These are phyloP conservation scores for Lasiurus borealis DNA, from an alignment of 2,113 vertebrate genomes.

Conservation along the genomic window DNA sequence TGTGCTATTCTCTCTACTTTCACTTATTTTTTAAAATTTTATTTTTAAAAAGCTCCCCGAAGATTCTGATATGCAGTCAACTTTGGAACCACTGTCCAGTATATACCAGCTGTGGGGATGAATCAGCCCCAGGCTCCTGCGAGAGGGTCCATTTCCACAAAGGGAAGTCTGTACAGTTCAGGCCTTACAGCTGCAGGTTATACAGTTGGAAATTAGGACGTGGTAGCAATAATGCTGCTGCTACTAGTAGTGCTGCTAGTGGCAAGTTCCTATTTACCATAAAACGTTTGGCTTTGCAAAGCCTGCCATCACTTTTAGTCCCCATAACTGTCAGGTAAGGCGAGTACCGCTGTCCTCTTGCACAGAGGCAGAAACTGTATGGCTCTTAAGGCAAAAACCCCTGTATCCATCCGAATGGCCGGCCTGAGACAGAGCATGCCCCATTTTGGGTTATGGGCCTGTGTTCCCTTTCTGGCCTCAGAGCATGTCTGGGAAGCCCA, in stretches of 20 bases:
- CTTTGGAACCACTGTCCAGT: neutral
- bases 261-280: neutral
- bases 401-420: fast-evolving
- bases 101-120: neutral
- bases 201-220: neutral
- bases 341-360: fast-evolving
- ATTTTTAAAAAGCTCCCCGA: neutral
- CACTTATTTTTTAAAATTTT: neutral
- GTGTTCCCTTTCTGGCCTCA: neutral
- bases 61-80: neutral
- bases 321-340: neutral
- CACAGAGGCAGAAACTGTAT: neutral
- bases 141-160: neutral
- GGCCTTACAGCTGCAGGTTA: neutral
- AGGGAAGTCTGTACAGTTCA: neutral
- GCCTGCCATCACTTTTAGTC: fast-evolving
- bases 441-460: neutral
- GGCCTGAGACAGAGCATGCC: fast-evolving
- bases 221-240: neutral
- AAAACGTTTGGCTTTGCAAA: neutral
- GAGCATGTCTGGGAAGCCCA: neutral
- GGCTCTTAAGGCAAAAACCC: neutral
- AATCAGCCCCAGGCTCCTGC: fast-evolving
- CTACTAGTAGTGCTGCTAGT: fast-evolving
- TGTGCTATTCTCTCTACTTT: neutral